These are phyloP conservation scores for Trachelus iudaicus DNA, from an alignment of 2,888 invertebrate species.

Conservation along the genomic window DNA sequence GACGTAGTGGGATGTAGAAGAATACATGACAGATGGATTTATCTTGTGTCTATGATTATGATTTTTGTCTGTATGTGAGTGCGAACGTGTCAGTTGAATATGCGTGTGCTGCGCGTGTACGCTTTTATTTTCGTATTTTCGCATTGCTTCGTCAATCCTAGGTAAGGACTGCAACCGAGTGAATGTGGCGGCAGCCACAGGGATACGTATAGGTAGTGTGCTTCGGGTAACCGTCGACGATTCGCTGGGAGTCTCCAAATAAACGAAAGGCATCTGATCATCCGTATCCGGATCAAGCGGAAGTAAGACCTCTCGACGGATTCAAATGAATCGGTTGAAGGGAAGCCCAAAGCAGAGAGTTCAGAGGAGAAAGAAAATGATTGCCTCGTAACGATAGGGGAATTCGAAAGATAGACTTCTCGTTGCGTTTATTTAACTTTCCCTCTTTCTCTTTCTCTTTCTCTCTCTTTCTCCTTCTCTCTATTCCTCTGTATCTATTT, in stretches of 20 bases:
- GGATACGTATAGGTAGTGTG: not conserved
- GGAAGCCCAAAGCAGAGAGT: conserved; percentile 6
- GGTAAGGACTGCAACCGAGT: not conserved
- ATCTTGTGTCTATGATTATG: conserved; percentile 2
- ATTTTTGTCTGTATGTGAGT: not conserved
- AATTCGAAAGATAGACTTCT: not conserved
- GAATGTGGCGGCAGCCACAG: not conserved
- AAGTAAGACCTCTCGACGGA: not conserved
- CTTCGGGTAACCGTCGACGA: not conserved
- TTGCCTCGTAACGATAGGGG: conserved; percentile 33
- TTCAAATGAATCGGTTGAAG: not conserved
- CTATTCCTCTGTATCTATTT: not conserved
- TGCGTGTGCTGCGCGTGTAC: not conserved
- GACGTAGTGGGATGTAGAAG: conserved; percentile 49
- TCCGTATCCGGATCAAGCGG: not conserved
- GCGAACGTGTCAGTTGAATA: not conserved
- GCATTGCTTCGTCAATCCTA: not conserved
- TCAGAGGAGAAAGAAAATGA: conserved; percentile 28
- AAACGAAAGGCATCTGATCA: not conserved
- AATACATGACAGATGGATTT: conserved; percentile 21
- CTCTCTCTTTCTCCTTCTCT: not conserved
- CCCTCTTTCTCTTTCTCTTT: not conserved
- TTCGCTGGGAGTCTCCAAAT: not conserved
- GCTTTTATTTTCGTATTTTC: not conserved
- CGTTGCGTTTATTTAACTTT: not conserved